A percentile compares a stretch with the other conserved stretches of the same genome.
Evolutionary conservation across 2,113 vertebrate genomes (phyloP).

Genomic region (Narcine bancroftii): DNA sequence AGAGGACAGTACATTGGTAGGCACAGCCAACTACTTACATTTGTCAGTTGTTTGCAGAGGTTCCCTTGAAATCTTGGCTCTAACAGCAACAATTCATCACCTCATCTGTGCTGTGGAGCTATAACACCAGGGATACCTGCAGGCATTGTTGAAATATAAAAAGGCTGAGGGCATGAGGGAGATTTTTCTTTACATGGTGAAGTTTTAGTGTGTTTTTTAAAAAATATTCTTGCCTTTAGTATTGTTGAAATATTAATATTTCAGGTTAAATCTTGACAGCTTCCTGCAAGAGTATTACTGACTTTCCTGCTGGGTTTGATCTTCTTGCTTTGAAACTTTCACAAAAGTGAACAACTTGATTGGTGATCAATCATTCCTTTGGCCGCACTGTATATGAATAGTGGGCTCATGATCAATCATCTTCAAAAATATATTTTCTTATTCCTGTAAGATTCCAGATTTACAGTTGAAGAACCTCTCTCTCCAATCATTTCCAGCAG

Average conservation of each 20-base stretch:
- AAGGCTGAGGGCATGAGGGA: background rate
- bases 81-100: background rate
- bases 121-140: background rate
- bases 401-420: background rate
- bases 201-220: background rate
- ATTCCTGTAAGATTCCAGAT: background rate
- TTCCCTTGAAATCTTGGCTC: background rate
- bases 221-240: background rate
- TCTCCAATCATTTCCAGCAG: background rate
- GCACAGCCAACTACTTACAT: background rate
- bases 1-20: background rate
- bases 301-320: background rate
- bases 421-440: background rate
- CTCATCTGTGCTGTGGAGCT: background rate
- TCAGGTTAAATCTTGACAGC: background rate
- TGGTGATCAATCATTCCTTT: background rate
- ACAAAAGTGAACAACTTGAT: background rate
- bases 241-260: constrained; percentile 14
- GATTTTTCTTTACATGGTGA: background rate
- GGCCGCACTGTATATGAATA: background rate
- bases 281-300: background rate
- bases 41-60: background rate
- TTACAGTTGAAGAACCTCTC: no score
- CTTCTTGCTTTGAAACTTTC: background rate
- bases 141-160: background rate